Conservation (phyloP, 2,113 vertebrate genomes). For the Cavia porcellus region DNA sequence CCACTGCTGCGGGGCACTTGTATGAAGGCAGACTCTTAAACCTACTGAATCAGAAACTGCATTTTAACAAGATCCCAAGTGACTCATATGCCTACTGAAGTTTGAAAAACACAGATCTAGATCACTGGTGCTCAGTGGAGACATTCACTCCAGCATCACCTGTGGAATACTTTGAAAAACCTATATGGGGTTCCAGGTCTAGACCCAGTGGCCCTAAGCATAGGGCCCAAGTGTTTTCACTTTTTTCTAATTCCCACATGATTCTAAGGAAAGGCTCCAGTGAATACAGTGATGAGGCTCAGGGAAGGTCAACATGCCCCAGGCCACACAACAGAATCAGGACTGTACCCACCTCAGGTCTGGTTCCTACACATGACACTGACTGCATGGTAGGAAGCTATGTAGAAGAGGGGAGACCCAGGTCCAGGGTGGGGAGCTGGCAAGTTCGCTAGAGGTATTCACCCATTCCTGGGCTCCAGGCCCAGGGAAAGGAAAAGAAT, state of each 20-base stretch:
- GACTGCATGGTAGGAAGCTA: neutral
- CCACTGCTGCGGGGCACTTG: neutral
- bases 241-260: neutral
- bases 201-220: neutral
- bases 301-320: neutral
- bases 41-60: neutral
- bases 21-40: neutral
- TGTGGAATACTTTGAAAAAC: neutral
- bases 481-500: neutral
- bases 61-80: neutral
- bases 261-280: neutral
- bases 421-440: neutral
- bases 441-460: neutral
- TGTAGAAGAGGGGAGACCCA: neutral
- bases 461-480: neutral
- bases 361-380: neutral
- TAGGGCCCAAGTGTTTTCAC: neutral
- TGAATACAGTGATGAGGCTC: neutral
- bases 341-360: neutral
- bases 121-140: neutral
- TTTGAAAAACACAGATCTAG: neutral
- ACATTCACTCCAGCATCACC: neutral
- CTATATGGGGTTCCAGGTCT: neutral
- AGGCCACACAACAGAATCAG: neutral
- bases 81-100: neutral